Evolutionary conservation across 2,797 vertebrate species (phyloP).

Genomic region (Vireo griseus): DNA sequence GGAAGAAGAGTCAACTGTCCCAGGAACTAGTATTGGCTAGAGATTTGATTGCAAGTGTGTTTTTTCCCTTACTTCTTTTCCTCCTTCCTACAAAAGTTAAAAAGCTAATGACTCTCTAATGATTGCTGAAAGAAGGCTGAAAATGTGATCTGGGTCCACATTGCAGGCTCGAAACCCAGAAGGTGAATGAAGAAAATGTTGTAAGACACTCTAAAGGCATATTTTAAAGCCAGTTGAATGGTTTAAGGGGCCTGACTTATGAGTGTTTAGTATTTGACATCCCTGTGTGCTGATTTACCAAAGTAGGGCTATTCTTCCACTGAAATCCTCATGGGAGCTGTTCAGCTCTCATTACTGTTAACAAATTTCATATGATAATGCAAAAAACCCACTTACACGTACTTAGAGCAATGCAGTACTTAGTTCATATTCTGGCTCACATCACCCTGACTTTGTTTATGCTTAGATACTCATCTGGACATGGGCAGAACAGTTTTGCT

Average conservation of each 20-base stretch:
- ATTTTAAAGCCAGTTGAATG: neutral
- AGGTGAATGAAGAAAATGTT: neutral
- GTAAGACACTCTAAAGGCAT: neutral
- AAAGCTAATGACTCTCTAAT: neutral
- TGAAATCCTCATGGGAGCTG: neutral
- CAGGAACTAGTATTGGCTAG: neutral
- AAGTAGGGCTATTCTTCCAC: neutral
- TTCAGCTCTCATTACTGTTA: neutral
- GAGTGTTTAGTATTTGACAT: neutral
- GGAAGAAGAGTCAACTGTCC: neutral
- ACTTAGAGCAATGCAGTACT: neutral
- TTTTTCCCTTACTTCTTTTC: neutral
- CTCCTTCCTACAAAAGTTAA: neutral
- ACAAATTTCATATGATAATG: neutral
- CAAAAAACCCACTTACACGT: neutral
- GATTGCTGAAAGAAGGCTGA: neutral
- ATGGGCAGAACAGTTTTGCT: neutral
- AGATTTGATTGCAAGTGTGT: neutral
- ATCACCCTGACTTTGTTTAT: constrained; percentile 1
- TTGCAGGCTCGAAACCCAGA: neutral
- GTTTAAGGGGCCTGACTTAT: neutral
- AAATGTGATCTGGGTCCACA: neutral
- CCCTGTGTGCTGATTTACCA: neutral
- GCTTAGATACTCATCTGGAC: neutral
- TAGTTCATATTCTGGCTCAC: neutral